Evolutionary conservation across 1,140 invertebrate species (phyloP), one percentile per base, ranked within the genome.

Genomic region (Zaprionus africanus): DNA sequence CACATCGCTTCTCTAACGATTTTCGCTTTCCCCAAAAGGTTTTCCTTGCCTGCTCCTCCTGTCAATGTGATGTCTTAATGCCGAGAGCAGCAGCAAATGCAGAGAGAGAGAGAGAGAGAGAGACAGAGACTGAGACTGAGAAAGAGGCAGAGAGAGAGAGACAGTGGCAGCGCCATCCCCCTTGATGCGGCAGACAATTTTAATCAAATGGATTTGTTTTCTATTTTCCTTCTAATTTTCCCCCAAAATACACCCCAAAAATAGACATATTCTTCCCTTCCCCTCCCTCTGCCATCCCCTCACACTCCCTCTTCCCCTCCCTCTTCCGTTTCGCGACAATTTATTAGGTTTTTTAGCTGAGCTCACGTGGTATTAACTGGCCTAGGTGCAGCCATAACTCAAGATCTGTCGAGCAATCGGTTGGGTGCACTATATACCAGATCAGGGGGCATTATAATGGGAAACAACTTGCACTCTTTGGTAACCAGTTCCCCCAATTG

Each of bases 201-300:
- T 77, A 77, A 77, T 77, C 75, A 77, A 77, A 77, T 73, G 75
- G 75, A 77, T 77, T 77, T 77, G 60, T 46, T 72, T 76, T 76
- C 68, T 72, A 71, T 76, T 72, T 76, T 66, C 68, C 46, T 64
- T 76, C 68, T 43, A 72, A 76, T 65, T 65, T 63, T 41, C 38
- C 19, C 43, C 38, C 22, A n/a, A 46, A 38, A 13, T 26, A 19
- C 59, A 51, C 41, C 54, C 53, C 73, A 64, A 70, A 70, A 76
- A 70, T 76, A 70, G 73, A 70, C 26, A 38, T 19, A 36, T 12
- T 15, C 15, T 9, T 11, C 24, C 15, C 49, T 1, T 17, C 0
- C 17, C 1, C 34, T 2, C 26, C 28, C 51, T 28, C 17, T n/a
- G 28, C 6, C 28, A 31, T 7, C 28, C 9, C 31, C 41, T 1